Evolutionary conservation across 2,888 invertebrate species (phyloP).

Genomic region (Syritta pipiens): DNA sequence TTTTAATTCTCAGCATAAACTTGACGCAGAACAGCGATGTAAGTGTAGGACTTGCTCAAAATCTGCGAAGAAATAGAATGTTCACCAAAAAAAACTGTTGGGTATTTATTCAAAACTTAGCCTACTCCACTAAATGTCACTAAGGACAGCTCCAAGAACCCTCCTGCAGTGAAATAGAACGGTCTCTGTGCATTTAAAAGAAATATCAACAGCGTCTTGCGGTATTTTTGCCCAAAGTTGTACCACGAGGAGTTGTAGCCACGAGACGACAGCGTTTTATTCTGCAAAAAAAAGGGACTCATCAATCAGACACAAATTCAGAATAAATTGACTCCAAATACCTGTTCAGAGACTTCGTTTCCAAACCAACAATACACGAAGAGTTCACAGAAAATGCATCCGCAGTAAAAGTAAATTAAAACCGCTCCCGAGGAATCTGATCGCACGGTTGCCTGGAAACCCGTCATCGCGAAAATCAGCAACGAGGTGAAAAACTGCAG

Average conservation of each 20-base stretch:
- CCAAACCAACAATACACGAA: conserved; percentile 75
- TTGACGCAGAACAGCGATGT: conserved; percentile 73
- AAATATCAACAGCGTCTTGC: conserved; percentile 70
- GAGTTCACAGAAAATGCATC: conserved; percentile 73
- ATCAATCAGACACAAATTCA: no score
- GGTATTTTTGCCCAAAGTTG: conserved; percentile 69
- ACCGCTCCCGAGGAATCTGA: conserved; percentile 67
- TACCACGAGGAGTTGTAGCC: conserved; percentile 73
- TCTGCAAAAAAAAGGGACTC: conserved; percentile 68
- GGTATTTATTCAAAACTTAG: not conserved
- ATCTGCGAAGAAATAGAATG: conserved; percentile 42
- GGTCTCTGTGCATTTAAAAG: conserved; percentile 71
- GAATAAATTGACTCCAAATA: conserved; percentile 30
- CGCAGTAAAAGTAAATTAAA: conserved; percentile 72
- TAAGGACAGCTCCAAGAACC: conserved; percentile 72
- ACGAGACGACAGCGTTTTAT: conserved; percentile 71
- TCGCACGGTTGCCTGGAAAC: conserved; percentile 72
- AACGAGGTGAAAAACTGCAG: conserved; percentile 73
- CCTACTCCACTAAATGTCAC: conserved; percentile 72
- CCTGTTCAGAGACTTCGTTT: conserved; percentile 73
- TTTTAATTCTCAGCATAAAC: conserved; percentile 57
- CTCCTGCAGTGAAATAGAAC: conserved; percentile 73
- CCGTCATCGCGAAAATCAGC: conserved; percentile 72
- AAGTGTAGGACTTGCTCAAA: conserved; percentile 73
- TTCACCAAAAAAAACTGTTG: not conserved